These are phyloP conservation scores for Eretmochelys imbricata DNA, from an alignment of 2,113 vertebrate species.

Conservation along the genomic window DNA sequence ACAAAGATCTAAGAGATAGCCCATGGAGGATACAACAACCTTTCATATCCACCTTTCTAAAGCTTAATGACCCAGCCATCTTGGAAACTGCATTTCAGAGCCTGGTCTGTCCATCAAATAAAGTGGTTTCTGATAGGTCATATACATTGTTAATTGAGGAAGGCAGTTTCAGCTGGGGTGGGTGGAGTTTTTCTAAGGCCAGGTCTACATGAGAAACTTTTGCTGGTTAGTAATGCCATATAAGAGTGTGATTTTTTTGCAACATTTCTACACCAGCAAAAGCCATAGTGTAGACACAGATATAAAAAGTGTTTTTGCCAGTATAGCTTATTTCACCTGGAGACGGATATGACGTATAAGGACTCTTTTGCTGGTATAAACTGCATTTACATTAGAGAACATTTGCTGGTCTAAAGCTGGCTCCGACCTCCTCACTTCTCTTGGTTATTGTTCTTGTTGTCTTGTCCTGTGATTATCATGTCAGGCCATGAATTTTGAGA, in stretches of 20 bases:
- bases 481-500: no score
- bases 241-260: conserved; percentile 50
- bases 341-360: not conserved
- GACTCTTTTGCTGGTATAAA: not conserved
- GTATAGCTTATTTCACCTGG: not conserved
- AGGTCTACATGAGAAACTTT: conserved; percentile 12
- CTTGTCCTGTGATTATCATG: no score
- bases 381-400: not conserved
- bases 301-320: conserved; percentile 9
- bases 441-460: not conserved
- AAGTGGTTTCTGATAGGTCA: conserved; percentile 12
- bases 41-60: not conserved
- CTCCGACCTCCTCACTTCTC: not conserved
- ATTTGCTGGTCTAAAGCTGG: not conserved
- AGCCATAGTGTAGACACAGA: not conserved
- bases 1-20: not conserved
- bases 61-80: not conserved
- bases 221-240: conserved; percentile 20
- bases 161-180: conserved; percentile 1
- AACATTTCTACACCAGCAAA: not conserved
- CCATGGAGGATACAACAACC: not conserved
- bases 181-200: conserved; percentile 30
- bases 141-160: not conserved
- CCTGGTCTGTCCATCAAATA: not conserved
- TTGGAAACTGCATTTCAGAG: not conserved